Conservation (phyloP, 2,888 invertebrate species). For the Ctena decussata region DNA sequence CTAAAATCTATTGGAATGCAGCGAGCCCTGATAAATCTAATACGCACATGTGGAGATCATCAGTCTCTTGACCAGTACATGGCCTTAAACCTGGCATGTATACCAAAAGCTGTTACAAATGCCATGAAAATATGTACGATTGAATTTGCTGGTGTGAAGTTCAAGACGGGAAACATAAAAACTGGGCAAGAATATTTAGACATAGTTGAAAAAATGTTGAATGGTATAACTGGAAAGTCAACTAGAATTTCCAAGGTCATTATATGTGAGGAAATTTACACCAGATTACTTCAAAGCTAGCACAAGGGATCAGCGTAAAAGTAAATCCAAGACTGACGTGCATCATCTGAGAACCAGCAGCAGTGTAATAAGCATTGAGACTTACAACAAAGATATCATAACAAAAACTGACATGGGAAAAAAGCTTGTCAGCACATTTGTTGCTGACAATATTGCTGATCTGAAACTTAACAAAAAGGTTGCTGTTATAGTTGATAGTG, state of each 20-base stretch:
- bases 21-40: conserved; percentile 23
- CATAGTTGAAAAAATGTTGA: conserved; percentile 25
- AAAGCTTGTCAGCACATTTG: conserved; percentile 30
- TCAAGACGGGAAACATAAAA: conserved; percentile 31
- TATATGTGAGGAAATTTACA: conserved; percentile 65
- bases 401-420: conserved; percentile 26
- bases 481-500: conserved; percentile 28
- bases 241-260: conserved; percentile 20
- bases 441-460: conserved; percentile 5
- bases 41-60: neutral
- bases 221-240: conserved; percentile 8
- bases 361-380: conserved; percentile 12
- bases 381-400: conserved; percentile 13
- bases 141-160: conserved; percentile 47
- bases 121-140: conserved; percentile 37
- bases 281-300: conserved; percentile 46
- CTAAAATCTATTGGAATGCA: conserved; percentile 37
- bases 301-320: conserved; percentile 29
- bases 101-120: conserved; percentile 20
- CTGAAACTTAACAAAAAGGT: conserved; percentile 28
- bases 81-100: neutral
- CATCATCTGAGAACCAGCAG: conserved; percentile 24
- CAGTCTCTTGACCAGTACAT: neutral
- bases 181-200: conserved; percentile 31
- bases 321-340: neutral